Base-by-base conservation (phyloP, 2,888 invertebrate species). In the Celastrina argiolus region DNA sequence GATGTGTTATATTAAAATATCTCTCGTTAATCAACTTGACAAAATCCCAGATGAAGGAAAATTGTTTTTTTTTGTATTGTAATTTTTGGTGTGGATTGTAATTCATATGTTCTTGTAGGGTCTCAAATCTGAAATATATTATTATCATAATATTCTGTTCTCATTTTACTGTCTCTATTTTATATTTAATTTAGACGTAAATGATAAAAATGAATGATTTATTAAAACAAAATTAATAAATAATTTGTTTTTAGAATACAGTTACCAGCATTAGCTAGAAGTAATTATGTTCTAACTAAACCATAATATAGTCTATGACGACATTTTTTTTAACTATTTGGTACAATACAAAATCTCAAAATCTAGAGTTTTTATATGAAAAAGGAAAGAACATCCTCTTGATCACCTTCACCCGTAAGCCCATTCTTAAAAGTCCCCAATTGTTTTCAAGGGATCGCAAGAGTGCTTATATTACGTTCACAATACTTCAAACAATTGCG, bases 1-100 rank as follows among this genome's bases (percentile, higher is more conserved):
- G 74, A 78, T 78, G 81, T 83, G 84, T 75, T 69, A 70, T 71
- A 71, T 72, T 69, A 72, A 68, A 68, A 66, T 70, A 72, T 73
- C 70, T 69, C 61, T 68, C 66, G 59, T 68, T 71, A 70, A 70
- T 71, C 70, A 68, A 51, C 51, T 51, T 22, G 51, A 51, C 51
- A 51, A 22, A 14, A 51, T 51, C 51, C 26, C 4, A 51, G 51
- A 4, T 5, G 14, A 26, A 22, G 51, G 26, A 51, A 51, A 2
- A 6, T 26, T 51, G 22, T 41, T 41, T n/a, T 41, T n/a, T 22
- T 22, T 22, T 22, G 26, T 12, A 26, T 26, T 51, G 26, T 12
- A 51, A 51, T 51, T 51, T n/a, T n/a, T n/a, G n/a, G n/a, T n/a
- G n/a, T 0, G 26, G 51, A n/a, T 10, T 31, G 45, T 51, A 51